Evolutionary conservation across 2,797 vertebrate species (phyloP).

Genomic region (Myotis daubentonii): DNA sequence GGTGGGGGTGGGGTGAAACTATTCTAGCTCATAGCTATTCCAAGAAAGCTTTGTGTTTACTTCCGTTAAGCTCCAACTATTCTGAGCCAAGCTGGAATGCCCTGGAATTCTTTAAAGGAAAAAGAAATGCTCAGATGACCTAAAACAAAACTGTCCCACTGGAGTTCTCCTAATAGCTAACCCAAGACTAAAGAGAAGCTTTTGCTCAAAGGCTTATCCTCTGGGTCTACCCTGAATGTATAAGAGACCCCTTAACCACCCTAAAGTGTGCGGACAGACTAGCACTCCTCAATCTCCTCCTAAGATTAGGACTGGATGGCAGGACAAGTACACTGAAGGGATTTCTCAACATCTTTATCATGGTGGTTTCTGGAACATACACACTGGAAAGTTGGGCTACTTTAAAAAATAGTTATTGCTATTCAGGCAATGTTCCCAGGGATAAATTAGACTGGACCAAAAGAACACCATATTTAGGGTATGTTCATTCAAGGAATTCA

Average conservation of each 20-base stretch:
- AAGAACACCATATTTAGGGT: not conserved
- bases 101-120: not conserved
- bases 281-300: not conserved
- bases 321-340: not conserved
- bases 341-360: not conserved
- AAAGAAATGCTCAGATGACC: not conserved
- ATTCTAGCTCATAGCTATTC: not conserved
- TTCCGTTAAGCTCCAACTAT: not conserved
- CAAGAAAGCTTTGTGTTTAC: not conserved
- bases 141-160: not conserved
- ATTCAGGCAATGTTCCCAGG: not conserved
- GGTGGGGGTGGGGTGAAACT: not conserved
- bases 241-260: not conserved
- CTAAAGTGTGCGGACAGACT: not conserved
- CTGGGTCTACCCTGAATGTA: not conserved
- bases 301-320: not conserved
- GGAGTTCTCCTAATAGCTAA: conserved; percentile 20
- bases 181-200: not conserved
- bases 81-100: conserved; percentile 8
- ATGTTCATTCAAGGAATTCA: not conserved
- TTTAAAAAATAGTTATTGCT: not conserved
- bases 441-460: not conserved
- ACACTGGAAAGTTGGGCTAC: not conserved
- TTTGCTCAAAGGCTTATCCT: not conserved
- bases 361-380: not conserved